Conservation (phyloP, 64 coral and sea anemone genomes). For the Pocillopora damicornis region DNA sequence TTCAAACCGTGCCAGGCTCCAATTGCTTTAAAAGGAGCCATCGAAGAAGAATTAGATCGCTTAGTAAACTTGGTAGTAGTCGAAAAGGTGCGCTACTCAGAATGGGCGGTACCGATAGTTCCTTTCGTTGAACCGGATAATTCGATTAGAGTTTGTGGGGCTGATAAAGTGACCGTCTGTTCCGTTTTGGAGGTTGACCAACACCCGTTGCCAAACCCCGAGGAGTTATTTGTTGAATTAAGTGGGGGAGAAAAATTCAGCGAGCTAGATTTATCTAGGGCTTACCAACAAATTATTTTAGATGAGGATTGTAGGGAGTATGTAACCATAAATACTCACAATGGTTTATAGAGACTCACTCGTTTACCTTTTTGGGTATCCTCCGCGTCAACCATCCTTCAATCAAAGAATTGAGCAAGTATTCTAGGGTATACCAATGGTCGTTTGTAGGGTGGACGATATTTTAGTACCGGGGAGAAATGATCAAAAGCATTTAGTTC, state of each 20-base stretch:
- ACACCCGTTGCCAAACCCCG: constrained; percentile 1
- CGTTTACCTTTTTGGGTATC: neutral
- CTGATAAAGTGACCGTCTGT: constrained; percentile 41
- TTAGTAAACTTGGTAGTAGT: no score
- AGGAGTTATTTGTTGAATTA: neutral
- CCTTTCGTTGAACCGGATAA: constrained; percentile 20
- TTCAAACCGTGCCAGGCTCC: no score
- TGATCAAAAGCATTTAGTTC: no score
- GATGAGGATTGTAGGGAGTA: constrained; percentile 10
- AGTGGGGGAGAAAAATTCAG: no score
- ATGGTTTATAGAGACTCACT: neutral
- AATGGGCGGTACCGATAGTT: constrained; percentile 33
- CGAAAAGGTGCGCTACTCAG: constrained; percentile 4
- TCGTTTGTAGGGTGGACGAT: no score
- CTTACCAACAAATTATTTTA: neutral
- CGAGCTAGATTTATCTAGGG: neutral
- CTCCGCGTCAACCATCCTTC: neutral
- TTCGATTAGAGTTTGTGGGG: constrained; percentile 40
- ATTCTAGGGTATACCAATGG: neutral
- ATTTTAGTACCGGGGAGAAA: no score
- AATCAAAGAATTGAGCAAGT: neutral
- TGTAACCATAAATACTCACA: neutral
- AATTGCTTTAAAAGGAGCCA: no score
- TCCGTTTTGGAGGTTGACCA: constrained; percentile 23
- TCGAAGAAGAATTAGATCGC: no score